These are phyloP conservation scores for Ovis canadensis DNA, from an alignment of 2,113 vertebrate species.

Conservation along the genomic window DNA sequence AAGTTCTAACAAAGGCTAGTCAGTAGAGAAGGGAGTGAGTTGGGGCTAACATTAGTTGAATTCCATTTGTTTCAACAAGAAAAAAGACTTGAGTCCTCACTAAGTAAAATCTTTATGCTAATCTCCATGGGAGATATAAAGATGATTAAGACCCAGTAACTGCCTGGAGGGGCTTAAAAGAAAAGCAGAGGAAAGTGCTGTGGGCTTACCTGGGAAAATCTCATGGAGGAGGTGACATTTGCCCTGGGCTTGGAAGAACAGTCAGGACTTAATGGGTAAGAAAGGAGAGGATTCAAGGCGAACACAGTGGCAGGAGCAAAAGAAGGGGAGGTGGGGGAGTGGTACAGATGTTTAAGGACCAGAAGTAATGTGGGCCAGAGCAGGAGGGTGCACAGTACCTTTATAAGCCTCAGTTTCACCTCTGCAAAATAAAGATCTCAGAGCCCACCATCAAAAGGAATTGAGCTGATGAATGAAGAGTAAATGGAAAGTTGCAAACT, in stretches of 20 bases:
- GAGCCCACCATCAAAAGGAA: background rate
- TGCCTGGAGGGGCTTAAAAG: background rate
- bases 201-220: background rate
- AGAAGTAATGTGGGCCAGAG: background rate
- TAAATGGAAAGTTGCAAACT: background rate
- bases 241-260: background rate
- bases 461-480: background rate
- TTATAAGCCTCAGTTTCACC: background rate
- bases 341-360: background rate
- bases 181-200: background rate
- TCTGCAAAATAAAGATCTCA: background rate
- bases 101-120: background rate
- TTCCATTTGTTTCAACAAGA: background rate
- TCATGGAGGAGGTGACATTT: background rate
- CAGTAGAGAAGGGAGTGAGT: background rate
- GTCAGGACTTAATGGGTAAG: background rate
- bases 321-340: background rate
- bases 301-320: background rate
- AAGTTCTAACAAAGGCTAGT: conserved; percentile 21
- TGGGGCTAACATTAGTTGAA: background rate
- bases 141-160: background rate
- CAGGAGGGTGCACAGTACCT: background rate
- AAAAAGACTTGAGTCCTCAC: background rate
- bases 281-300: background rate
- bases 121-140: background rate